Evolutionary conservation across 2,888 invertebrate genomes (phyloP).

Genomic region (Trilocha varians): DNA sequence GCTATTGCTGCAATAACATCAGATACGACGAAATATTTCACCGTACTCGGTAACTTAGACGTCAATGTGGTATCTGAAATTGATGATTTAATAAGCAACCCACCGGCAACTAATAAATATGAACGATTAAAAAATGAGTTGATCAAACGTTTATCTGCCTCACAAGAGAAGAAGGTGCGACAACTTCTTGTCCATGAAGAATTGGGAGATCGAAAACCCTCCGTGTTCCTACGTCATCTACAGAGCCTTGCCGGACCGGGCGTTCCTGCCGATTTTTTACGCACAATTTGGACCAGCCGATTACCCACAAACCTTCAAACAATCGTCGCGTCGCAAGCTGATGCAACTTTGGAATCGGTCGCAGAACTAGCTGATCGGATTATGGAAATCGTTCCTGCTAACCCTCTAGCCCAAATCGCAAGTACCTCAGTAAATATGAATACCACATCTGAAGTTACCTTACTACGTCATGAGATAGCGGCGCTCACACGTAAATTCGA

Average conservation of each 20-base stretch:
- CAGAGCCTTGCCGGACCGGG: slow-evolving; percentile 11
- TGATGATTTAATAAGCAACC: slow-evolving; percentile 13
- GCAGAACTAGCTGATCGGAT: slow-evolving; percentile 6
- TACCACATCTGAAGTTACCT: too few relatives aligned
- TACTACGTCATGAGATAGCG: not conserved
- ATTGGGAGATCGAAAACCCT: slow-evolving; percentile 15
- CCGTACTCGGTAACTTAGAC: slow-evolving; percentile 11
- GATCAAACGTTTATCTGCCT: slow-evolving; percentile 11
- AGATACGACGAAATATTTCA: slow-evolving; percentile 16
- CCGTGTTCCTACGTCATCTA: slow-evolving; percentile 14
- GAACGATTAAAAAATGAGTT: slow-evolving; percentile 6
- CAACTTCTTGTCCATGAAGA: slow-evolving; percentile 16
- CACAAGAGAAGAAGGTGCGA: slow-evolving; percentile 12
- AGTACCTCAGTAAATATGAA: too few relatives aligned
- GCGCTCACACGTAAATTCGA: not conserved
- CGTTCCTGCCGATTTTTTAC: slow-evolving; percentile 11
- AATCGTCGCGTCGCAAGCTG: slow-evolving; percentile 9
- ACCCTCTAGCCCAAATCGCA: not conserved
- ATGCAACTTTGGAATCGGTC: slow-evolving; percentile 1
- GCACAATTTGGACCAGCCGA: slow-evolving; percentile 12
- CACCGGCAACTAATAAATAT: slow-evolving; percentile 10
- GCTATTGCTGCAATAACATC: slow-evolving; percentile 9
- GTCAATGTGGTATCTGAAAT: slow-evolving; percentile 9
- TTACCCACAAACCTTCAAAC: slow-evolving; percentile 10
- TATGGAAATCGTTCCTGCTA: slow-evolving; percentile 1